A percentile compares a stretch with the other conserved stretches of the same genome.
Evolutionary conservation across 2,113 vertebrate genomes (phyloP).

Genomic region (Psophia crepitans): DNA sequence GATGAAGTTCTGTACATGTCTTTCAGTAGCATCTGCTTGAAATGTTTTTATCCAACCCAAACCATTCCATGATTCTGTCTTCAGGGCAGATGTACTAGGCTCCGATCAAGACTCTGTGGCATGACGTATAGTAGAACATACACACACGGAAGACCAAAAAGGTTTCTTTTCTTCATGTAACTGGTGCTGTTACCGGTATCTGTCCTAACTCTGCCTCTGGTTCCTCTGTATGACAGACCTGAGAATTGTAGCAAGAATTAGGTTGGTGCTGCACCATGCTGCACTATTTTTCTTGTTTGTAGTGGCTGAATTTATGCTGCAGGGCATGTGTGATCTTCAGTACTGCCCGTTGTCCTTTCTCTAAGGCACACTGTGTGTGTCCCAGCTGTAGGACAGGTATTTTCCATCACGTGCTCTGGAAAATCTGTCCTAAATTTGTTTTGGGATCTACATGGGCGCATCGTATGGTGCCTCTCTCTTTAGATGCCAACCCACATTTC

Average conservation of each 20-base stretch:
- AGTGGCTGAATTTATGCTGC: not conserved
- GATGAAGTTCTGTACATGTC: not conserved
- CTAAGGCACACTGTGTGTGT: not conserved
- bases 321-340: not conserved
- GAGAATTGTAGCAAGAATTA: not conserved
- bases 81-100: not conserved
- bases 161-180: not conserved
- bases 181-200: not conserved
- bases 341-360: not conserved
- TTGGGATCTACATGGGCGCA: not conserved
- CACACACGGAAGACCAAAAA: not conserved
- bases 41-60: not conserved
- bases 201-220: not conserved
- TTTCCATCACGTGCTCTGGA: not conserved
- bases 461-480: not conserved
- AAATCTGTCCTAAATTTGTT: not conserved
- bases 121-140: not conserved
- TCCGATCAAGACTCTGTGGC: not conserved
- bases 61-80: no score
- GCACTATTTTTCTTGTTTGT: not conserved
- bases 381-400: not conserved
- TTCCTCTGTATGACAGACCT: not conserved
- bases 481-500: not conserved
- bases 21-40: not conserved
- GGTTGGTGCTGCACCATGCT: not conserved